Conservation (phyloP, 2,113 vertebrate species). For the Sinocyclocheilus rhinocerous region DNA sequence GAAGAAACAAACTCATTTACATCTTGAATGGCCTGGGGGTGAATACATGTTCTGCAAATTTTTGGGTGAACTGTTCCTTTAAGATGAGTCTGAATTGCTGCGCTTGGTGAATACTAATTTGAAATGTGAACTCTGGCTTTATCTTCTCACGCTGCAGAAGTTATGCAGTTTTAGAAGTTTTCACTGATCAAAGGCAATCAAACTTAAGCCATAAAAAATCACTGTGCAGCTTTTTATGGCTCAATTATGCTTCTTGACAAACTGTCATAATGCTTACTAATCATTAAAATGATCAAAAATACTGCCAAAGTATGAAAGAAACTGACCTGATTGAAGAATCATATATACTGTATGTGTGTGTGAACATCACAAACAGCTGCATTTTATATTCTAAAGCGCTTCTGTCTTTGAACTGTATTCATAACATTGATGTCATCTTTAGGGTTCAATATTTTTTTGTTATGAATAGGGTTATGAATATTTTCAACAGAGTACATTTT, state of each 20-base stretch:
- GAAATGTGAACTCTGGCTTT: slow-evolving; percentile 51
- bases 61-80: neutral
- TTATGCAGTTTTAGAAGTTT: slow-evolving; percentile 13
- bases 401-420: neutral
- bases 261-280: slow-evolving; percentile 31
- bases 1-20: slow-evolving; percentile 1
- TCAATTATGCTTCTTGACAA: slow-evolving; percentile 2
- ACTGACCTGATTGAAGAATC: neutral
- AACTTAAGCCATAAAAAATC: slow-evolving; percentile 1
- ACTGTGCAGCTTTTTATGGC: neutral
- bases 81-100: slow-evolving; percentile 14
- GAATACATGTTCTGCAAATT: neutral
- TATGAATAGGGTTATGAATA: slow-evolving; percentile 31
- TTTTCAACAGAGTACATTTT: neutral
- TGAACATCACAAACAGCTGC: neutral
- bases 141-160: slow-evolving; percentile 5
- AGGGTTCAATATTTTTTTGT: neutral
- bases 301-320: slow-evolving; percentile 10
- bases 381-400: slow-evolving; percentile 13
- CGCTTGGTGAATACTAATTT: slow-evolving; percentile 39
- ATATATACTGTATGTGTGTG: neutral
- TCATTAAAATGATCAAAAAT: neutral
- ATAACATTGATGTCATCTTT: neutral
- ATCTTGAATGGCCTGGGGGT: neutral
- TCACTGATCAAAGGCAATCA: slow-evolving; percentile 25